Conservation (phyloP, 2,113 vertebrate species). For the Cyprinodon variegatus region DNA sequence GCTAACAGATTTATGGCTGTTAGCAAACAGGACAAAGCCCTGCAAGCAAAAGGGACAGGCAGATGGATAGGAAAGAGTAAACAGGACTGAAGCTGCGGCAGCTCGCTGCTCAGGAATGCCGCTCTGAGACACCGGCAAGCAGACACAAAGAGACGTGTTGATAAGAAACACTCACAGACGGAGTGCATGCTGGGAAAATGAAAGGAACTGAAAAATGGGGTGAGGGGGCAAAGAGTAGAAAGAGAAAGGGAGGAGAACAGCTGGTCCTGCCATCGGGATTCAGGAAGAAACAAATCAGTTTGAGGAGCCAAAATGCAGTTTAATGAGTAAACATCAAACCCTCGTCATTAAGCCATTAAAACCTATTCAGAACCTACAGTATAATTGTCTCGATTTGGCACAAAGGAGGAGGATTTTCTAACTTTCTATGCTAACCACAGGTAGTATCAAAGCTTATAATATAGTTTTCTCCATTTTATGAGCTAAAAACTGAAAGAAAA, state of each 20-base stretch:
- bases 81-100: constrained; percentile 50
- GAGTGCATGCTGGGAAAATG: constrained; percentile 54
- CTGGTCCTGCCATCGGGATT: constrained; percentile 19
- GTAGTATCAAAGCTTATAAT: not conserved
- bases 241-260: constrained; percentile 24
- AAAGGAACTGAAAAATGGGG: constrained; percentile 42
- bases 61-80: constrained; percentile 63
- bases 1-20: constrained; percentile 82
- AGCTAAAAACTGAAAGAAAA: not conserved
- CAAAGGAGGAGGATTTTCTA: too few species aligned
- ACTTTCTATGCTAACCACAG: not conserved
- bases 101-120: constrained; percentile 60
- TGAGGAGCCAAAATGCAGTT: constrained; percentile 27
- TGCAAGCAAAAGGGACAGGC: constrained; percentile 42
- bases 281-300: constrained; percentile 33
- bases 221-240: constrained; percentile 7
- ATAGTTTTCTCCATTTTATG: not conserved
- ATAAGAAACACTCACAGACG: constrained; percentile 54
- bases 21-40: constrained; percentile 79
- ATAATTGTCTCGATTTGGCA: not conserved
- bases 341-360: not conserved
- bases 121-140: constrained; percentile 57
- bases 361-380: not conserved
- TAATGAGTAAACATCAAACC: constrained; percentile 10
- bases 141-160: constrained; percentile 66